Evolutionary conservation across 2,113 vertebrate species (phyloP), one percentile per base, ranked within the genome.

Genomic region (Oceanodroma tethys): DNA sequence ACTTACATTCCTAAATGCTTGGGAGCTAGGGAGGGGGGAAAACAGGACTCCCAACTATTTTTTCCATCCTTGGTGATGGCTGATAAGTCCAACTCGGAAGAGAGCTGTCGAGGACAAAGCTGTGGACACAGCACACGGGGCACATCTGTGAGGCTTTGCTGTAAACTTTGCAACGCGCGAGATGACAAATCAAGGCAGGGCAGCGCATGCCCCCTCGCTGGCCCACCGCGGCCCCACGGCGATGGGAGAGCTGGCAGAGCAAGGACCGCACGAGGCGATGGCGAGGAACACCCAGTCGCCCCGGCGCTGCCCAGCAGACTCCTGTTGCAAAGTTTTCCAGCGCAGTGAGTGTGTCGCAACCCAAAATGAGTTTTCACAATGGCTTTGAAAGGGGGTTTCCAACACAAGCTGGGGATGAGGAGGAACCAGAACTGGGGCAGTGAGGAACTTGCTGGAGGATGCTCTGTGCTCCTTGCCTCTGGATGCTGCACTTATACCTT

Each of bases 341-440:
- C 0, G 0, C 26, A 65, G 29, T 1, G 0, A 75, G 15, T 2
- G 27, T 2, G 0, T 16, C 80, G 65, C 58, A 79, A 16, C 23
- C 43, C 78, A 65, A 34, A 13, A 7, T 4, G 32, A 74, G 53
- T 29, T 52, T 63, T 36, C 80, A 40, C 6, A 1, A 55, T 10
- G 12, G 38, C 43, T 82, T 23, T 6, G 13, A 36, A 48, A 11
- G 13, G 29, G 4, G 6, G 10, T 7, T 62, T 81, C 34, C 47
- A 42, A 43, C 22, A 62, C 13, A 43, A 10, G 6, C 47, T 23
- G 7, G 23, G 20, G 16, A 75, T 23, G 17, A 87, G 42, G 7
- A 81, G 26, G 23, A 88, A 53, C 9, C 58, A 58, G 42, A 75
- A 47, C 5, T 1, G 2, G 14, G 47, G 20, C 16, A 4, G 32